Evolutionary conservation across 2,888 invertebrate genomes (phyloP).

Genomic region (Congeria kusceri): DNA sequence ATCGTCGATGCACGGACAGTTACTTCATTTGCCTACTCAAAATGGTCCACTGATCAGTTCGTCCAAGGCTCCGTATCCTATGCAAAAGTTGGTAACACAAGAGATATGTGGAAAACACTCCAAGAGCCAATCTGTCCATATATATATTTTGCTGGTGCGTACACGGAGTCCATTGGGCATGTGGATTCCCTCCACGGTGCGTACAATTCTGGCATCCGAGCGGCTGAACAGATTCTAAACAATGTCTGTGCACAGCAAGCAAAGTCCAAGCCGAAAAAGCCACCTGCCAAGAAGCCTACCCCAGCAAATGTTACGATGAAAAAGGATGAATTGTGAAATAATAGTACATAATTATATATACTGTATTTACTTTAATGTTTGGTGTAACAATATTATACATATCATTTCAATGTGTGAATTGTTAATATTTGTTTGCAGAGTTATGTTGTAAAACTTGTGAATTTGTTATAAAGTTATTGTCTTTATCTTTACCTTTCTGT

Average conservation of each 20-base stretch:
- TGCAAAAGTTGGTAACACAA: constrained; percentile 71
- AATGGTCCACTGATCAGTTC: constrained; percentile 72
- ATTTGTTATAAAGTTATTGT: no score
- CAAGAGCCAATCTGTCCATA: constrained; percentile 74
- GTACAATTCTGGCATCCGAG: constrained; percentile 73
- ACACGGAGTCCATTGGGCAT: constrained; percentile 66
- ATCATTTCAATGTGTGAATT: no score
- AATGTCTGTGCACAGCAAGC: background rate
- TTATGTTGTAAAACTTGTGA: no score
- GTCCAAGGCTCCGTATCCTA: constrained; percentile 68
- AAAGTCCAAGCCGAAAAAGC: constrained; percentile 19
- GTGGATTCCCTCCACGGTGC: constrained; percentile 76
- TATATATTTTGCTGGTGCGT: constrained; percentile 78
- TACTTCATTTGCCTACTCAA: constrained; percentile 69
- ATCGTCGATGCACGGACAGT: constrained; percentile 64
- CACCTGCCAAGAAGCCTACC: background rate
- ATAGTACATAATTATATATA: no score
- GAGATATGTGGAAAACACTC: constrained; percentile 66
- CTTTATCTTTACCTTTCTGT: no score
- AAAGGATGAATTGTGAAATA: constrained; percentile 13
- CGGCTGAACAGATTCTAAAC: constrained; percentile 67
- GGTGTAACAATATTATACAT: no score
- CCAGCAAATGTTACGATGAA: background rate
- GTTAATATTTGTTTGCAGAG: no score
- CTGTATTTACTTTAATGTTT: no score